Evolutionary conservation across 2,888 invertebrate genomes (phyloP).

Genomic region (Acleris holmiana): DNA sequence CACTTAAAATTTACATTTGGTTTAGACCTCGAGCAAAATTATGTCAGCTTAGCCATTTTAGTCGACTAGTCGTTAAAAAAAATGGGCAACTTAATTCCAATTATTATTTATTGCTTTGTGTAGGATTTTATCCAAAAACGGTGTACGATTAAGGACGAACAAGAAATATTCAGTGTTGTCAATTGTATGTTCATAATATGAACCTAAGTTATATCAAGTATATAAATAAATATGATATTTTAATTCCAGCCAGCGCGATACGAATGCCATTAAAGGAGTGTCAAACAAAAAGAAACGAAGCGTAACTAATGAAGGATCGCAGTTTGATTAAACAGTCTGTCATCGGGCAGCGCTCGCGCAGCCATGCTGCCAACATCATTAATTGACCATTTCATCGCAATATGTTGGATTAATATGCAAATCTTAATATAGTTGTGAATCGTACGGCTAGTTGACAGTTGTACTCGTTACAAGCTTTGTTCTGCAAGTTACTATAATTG

Average conservation of each 20-base stretch:
- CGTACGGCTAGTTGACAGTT: constrained; percentile 9
- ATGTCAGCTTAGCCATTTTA: no score
- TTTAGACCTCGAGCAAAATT: no score
- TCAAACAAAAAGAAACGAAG: constrained; percentile 56
- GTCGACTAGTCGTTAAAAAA: no score
- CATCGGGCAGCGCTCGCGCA: constrained; percentile 59
- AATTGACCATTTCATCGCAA: constrained; percentile 76
- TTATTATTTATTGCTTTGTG: no score
- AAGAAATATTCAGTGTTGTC: no score
- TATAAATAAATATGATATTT: constrained; percentile 2
- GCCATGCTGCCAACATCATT: constrained; percentile 68
- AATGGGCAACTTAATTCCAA: no score
- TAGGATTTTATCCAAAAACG: no score
- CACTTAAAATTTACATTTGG: no score
- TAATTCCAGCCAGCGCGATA: constrained; percentile 8
- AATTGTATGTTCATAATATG: no score
- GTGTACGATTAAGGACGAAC: no score
- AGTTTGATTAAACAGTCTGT: constrained; percentile 75
- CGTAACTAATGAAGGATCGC: constrained; percentile 76
- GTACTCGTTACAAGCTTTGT: constrained; percentile 2
- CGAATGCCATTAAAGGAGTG: constrained; percentile 48
- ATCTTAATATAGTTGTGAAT: constrained; percentile 39
- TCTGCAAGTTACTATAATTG: constrained; percentile 1
- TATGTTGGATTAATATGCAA: constrained; percentile 67
- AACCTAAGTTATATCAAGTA: background rate